These are phyloP conservation scores for Hypomecis atomaria DNA, from an alignment of 2,888 invertebrate genomes.

Conservation along the genomic window DNA sequence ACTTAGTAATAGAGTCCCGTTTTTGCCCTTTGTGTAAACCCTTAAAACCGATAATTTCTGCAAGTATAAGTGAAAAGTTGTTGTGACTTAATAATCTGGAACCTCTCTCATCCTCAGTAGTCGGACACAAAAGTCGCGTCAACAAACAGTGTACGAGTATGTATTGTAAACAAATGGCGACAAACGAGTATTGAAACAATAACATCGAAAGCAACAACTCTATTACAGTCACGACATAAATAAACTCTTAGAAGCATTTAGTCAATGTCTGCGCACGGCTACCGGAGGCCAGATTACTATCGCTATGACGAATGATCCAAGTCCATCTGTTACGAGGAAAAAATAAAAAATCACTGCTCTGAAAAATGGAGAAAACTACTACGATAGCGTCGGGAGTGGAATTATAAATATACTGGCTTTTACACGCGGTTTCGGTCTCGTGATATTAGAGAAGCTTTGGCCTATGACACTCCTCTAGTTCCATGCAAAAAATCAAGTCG, in stretches of 20 bases:
- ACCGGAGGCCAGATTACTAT: conserved; percentile 47
- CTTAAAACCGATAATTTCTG: no score
- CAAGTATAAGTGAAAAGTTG: no score
- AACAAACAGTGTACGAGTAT: no score
- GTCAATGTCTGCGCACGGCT: conserved; percentile 58
- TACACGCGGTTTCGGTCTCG: background rate
- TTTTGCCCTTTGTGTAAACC: no score
- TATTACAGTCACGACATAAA: conserved; percentile 49
- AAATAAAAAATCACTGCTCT: conserved; percentile 30
- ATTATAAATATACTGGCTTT: background rate
- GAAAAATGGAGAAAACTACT: conserved; percentile 25
- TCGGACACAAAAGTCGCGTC: background rate
- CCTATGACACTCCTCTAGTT: no score
- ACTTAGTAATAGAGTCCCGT: no score
- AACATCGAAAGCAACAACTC: conserved; percentile 37
- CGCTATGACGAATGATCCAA: conserved; percentile 41
- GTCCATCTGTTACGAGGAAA: conserved; percentile 32
- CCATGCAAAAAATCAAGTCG: no score
- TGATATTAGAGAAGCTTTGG: no score
- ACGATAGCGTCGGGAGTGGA: conserved; percentile 9
- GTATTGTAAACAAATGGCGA: conserved; percentile 16
- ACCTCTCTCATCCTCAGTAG: no score
- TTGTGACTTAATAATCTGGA: no score
- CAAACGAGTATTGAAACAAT: conserved; percentile 27
- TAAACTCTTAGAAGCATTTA: conserved; percentile 55